These are phyloP conservation scores for Pasiphila rectangulata DNA, from an alignment of 2,888 invertebrate species.

Conservation along the genomic window DNA sequence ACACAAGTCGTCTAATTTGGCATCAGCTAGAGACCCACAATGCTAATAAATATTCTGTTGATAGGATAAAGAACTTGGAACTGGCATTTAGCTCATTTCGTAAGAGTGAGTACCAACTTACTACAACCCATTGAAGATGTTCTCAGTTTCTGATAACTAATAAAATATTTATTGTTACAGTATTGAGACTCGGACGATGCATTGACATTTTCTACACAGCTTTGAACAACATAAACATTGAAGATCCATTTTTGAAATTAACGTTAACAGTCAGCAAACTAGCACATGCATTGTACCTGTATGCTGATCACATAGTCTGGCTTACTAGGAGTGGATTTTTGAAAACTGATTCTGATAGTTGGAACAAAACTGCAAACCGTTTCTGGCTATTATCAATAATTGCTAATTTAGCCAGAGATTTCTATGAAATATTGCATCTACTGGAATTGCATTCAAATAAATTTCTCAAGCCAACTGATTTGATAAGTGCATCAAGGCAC, in stretches of 20 bases:
- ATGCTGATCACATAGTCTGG: constrained; percentile 94
- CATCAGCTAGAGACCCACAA: constrained; percentile 84
- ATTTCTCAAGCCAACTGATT: constrained; percentile 66
- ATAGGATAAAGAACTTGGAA: constrained; percentile 90
- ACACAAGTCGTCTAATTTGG: constrained; percentile 90
- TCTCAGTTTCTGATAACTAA: background rate
- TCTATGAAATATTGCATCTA: constrained; percentile 89
- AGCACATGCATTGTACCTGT: constrained; percentile 87
- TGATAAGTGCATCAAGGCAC: constrained; percentile 52
- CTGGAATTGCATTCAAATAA: constrained; percentile 72
- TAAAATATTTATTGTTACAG: constrained; percentile 79
- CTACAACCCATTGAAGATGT: background rate
- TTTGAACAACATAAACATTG: constrained; percentile 85
- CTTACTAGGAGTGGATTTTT: constrained; percentile 86
- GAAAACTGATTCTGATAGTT: constrained; percentile 86
- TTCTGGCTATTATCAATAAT: constrained; percentile 93
- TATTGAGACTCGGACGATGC: constrained; percentile 91
- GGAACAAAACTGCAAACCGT: constrained; percentile 86
- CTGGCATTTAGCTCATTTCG: constrained; percentile 91
- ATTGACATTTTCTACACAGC: constrained; percentile 89
- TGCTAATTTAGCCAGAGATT: constrained; percentile 89
- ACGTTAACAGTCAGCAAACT: constrained; percentile 90
- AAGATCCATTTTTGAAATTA: constrained; percentile 85
- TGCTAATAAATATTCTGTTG: constrained; percentile 83
- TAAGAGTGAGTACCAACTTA: constrained; percentile 83